Evolutionary conservation across 2,888 invertebrate genomes (phyloP), one percentile per base, ranked within the genome.

Genomic region (Lypha dubia): DNA sequence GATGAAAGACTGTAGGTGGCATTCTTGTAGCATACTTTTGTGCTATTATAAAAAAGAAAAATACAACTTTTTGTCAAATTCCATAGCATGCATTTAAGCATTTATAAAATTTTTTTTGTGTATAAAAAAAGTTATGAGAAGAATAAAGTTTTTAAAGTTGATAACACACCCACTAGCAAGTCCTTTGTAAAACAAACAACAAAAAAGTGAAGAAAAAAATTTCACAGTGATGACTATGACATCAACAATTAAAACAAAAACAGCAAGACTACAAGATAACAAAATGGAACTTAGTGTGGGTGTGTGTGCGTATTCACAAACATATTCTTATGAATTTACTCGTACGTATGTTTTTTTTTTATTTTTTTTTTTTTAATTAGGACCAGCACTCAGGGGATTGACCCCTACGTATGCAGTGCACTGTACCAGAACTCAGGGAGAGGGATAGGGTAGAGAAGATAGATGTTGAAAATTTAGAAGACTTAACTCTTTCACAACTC

Each of bases 81-180:
- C 28, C 11, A 24, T 1, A 53, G 5, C 28, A 62, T 62, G 20
- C 46, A 51, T 60, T 53, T 62, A 41, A 51, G 51, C 41, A 17
- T 41, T 41, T 41, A 22, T 13, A 53, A 51, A 56, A n/a, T 32
- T 65, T n/a, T 7, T 44, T 9, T 2, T 11, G 13, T 11, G 13
- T 38, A 3, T 13, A 13, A 38, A 11, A 38, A 1, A 11, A 56
- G 35, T 20, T 46, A 60, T 49, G n/a, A 51, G 49, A 15, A 7
- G 49, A 62, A 62, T 28, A 68, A n/a, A 60, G 38, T 32, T 56
- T 63, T n/a, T n/a, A n/a, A n/a, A n/a, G n/a, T n/a, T 75, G 49
- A 32, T 65, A 46, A 65, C 44, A 56, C 53, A 32, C 41, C 28
- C 41, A 74, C 28, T 13, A n/a, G 22, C 3, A 20, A 65, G 11